Evolutionary conservation across 2,113 vertebrate species (phyloP), one percentile per base, ranked within the genome.

Genomic region (Calyptommatus sinebrachiatus): DNA sequence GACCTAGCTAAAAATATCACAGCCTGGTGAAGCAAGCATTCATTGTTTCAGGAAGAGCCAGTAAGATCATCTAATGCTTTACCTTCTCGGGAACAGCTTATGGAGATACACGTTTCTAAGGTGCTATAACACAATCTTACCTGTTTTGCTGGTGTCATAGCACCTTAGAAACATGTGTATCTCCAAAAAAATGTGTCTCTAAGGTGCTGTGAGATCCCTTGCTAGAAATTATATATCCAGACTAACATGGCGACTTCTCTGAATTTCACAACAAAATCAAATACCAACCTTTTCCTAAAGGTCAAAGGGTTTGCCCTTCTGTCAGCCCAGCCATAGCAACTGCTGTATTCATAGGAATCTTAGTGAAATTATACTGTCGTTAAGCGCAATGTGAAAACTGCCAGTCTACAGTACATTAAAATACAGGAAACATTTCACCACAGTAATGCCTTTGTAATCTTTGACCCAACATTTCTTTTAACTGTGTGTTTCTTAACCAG

Each of bases 381-480:
- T 48, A 21, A 3, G 20, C 28, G 31, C 60, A 8, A 48, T 31
- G 31, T 53, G 31, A 35, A 75, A 61, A 62, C 45, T 22, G 12
- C 14, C 8, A 70, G 60, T 65, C n/a, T 50, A 22, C 11, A 50
- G 28, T 63, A 41, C 48, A 71, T 62, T 46, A 67, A 70, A 29
- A 57, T 61, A 7, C 24, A 67, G 45, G 35, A 26, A 18, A 46
- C 4, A 61, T 69, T 69, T 18, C 60, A 45, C 31, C 29, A 57
- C 50, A 14, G 21, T 22, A 61, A 22, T 66, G 63, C n/a, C 12
- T 9, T 50, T 24, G 0, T 0, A 57, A 50, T 50, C 48, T 14
- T 50, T 29, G 18, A 16, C 0, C 1, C 22, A 0, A 0, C 0
- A 7, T 28, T 5, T 72, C 3, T 1, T 50, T n/a, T 26, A 0